Evolutionary conservation across 2,113 vertebrate species (phyloP).

Genomic region (Thomomys bottae): DNA sequence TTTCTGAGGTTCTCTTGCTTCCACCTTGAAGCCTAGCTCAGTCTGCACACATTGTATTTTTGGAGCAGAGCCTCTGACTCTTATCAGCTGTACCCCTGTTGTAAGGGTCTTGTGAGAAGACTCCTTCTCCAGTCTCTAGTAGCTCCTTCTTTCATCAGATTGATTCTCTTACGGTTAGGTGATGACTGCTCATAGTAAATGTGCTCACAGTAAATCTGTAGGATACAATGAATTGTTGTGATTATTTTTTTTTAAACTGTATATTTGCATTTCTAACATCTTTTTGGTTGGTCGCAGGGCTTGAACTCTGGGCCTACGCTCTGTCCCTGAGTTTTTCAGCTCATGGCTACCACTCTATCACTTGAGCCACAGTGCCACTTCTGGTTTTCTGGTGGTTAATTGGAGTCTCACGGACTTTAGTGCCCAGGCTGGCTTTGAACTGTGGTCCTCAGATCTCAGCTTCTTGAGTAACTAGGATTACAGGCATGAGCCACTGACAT

Average conservation of each 20-base stretch:
- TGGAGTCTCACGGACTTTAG: too few relatives aligned
- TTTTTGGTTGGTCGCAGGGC: too few relatives aligned
- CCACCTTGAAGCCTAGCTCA: neutral
- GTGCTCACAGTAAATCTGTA: neutral
- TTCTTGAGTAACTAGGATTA: too few relatives aligned
- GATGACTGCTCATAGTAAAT: neutral
- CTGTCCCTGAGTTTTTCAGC: too few relatives aligned
- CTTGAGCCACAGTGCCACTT: too few relatives aligned
- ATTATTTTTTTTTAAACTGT: slow-evolving; percentile 4
- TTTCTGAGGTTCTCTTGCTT: neutral
- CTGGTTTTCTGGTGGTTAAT: too few relatives aligned
- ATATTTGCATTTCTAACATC: too few relatives aligned
- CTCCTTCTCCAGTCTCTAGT: neutral
- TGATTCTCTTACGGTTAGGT: neutral
- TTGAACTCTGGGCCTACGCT: too few relatives aligned
- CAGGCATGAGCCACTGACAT: too few relatives aligned
- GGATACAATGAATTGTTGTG: neutral
- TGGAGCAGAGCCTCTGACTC: neutral
- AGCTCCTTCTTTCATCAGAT: neutral
- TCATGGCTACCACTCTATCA: too few relatives aligned
- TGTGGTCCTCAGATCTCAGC: too few relatives aligned
- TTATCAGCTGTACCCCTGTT: neutral
- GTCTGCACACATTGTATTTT: neutral
- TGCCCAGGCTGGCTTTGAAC: too few relatives aligned
- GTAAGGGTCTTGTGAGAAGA: neutral